Evolutionary conservation across 2,888 invertebrate species (phyloP).

Genomic region (Ochropleura plecta): DNA sequence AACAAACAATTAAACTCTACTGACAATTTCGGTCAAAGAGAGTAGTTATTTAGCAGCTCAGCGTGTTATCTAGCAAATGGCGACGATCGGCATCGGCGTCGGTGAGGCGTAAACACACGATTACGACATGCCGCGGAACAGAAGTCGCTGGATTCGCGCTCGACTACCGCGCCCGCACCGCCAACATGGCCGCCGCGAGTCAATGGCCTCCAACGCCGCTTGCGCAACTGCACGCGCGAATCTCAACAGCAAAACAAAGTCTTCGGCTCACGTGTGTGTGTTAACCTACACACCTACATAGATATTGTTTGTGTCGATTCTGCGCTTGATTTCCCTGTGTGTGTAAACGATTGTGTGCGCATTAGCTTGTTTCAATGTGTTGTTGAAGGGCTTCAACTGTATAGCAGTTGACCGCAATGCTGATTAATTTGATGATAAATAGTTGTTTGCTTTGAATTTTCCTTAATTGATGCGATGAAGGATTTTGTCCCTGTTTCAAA

Average conservation of each 20-base stretch:
- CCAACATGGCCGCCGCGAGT: slow-evolving; percentile 86
- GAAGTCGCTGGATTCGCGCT: slow-evolving; percentile 86
- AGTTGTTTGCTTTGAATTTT: slow-evolving; percentile 81
- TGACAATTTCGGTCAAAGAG: neutral
- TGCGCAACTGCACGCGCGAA: slow-evolving; percentile 90
- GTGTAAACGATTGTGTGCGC: slow-evolving; percentile 60
- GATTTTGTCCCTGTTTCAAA: slow-evolving; percentile 69
- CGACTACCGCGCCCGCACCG: slow-evolving; percentile 79
- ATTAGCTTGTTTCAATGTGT: slow-evolving; percentile 66
- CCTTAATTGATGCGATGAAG: slow-evolving; percentile 79
- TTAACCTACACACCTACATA: slow-evolving; percentile 73
- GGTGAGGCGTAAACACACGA: slow-evolving; percentile 71
- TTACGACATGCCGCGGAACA: slow-evolving; percentile 85
- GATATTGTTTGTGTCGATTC: slow-evolving; percentile 72
- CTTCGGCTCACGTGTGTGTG: slow-evolving; percentile 73
- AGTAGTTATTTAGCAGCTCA: slow-evolving; percentile 32
- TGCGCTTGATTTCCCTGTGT: slow-evolving; percentile 70
- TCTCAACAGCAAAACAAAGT: slow-evolving; percentile 90
- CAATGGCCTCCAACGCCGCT: slow-evolving; percentile 89
- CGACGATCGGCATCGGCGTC: slow-evolving; percentile 62
- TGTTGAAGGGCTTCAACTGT: slow-evolving; percentile 84
- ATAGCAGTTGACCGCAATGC: slow-evolving; percentile 82
- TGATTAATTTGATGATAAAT: slow-evolving; percentile 86
- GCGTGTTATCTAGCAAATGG: slow-evolving; percentile 58
- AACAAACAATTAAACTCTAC: neutral